phyloP scores from a whole-genome alignment of 2,888 invertebrate genomes.

The Sarcophaga carnaria region DNA sequence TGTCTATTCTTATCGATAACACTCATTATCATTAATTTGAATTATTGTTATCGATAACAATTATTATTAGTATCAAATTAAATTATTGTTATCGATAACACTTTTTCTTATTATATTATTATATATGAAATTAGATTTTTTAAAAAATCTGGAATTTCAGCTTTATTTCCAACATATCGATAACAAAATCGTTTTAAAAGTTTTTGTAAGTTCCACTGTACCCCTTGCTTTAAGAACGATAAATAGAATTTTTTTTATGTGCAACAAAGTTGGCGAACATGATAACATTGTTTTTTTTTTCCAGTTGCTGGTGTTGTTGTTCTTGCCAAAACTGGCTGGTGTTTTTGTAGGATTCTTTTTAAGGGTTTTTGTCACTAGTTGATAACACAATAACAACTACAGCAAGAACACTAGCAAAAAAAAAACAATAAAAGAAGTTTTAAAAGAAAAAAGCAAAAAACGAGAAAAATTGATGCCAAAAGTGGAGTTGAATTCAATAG shows the following conservation, averaged over 20 bases:
- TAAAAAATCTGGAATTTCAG: too few relatives aligned
- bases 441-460: slow-evolving; percentile 29
- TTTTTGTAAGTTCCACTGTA: slow-evolving; percentile 17
- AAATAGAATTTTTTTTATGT: not conserved
- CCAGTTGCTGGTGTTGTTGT: slow-evolving; percentile 19
- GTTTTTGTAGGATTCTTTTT: slow-evolving; percentile 66
- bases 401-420: slow-evolving; percentile 37
- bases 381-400: slow-evolving; percentile 46
- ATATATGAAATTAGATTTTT: too few relatives aligned
- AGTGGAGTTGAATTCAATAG: slow-evolving; percentile 57
- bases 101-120: too few relatives aligned
- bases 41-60: too few relatives aligned
- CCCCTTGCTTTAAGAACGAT: too few relatives aligned
- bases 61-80: too few relatives aligned
- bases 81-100: too few relatives aligned
- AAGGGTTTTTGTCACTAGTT: slow-evolving; percentile 68
- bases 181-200: too few relatives aligned
- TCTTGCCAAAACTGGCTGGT: slow-evolving; percentile 54
- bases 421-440: slow-evolving; percentile 39
- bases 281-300: slow-evolving; percentile 34
- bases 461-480: slow-evolving; percentile 64
- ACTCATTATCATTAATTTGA: too few relatives aligned
- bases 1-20: too few relatives aligned
- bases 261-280: slow-evolving; percentile 54
- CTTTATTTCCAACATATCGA: too few relatives aligned